Conservation (phyloP, 2,113 vertebrate species). For the Cygnus buccinator region DNA sequence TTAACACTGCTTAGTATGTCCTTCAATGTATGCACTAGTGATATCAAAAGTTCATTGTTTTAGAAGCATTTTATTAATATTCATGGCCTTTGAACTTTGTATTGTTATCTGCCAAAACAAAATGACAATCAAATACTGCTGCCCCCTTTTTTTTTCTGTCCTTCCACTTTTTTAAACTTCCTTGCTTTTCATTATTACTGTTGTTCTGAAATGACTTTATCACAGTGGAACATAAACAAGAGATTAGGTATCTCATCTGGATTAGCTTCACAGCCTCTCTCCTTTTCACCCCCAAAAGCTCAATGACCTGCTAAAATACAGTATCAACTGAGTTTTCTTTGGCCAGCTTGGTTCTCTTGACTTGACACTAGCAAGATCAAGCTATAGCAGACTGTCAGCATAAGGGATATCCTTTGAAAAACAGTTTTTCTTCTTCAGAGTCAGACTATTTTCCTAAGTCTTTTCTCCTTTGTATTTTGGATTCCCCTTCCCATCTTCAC, state of each 20-base stretch:
- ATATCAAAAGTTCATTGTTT: conserved; percentile 12
- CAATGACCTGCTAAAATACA: conserved; percentile 69
- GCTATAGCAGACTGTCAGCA: conserved; percentile 76
- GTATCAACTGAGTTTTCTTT: conserved; percentile 79
- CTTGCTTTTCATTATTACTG: conserved; percentile 65
- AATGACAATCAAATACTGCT: conserved; percentile 42
- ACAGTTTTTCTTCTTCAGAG: conserved; percentile 67
- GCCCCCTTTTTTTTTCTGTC: background rate
- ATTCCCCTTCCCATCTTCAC: background rate
- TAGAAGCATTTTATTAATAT: conserved; percentile 22
- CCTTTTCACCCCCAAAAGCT: conserved; percentile 69
- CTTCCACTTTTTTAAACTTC: conserved; percentile 66
- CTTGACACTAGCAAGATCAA: conserved; percentile 68
- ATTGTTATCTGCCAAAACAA: conserved; percentile 61
- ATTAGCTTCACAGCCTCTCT: conserved; percentile 70
- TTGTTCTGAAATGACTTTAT: conserved; percentile 59
- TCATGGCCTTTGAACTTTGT: conserved; percentile 38
- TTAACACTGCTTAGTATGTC: background rate
- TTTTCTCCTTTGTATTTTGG: conserved; percentile 23
- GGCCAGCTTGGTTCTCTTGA: conserved; percentile 70
- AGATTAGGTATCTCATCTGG: conserved; percentile 73
- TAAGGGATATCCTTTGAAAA: conserved; percentile 85
- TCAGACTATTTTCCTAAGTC: conserved; percentile 8
- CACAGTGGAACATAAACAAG: conserved; percentile 74
- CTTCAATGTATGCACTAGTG: background rate